Evolutionary conservation across 2,888 invertebrate genomes (phyloP), one percentile per base, ranked within the genome.

Genomic region (Sipha maydis): DNA sequence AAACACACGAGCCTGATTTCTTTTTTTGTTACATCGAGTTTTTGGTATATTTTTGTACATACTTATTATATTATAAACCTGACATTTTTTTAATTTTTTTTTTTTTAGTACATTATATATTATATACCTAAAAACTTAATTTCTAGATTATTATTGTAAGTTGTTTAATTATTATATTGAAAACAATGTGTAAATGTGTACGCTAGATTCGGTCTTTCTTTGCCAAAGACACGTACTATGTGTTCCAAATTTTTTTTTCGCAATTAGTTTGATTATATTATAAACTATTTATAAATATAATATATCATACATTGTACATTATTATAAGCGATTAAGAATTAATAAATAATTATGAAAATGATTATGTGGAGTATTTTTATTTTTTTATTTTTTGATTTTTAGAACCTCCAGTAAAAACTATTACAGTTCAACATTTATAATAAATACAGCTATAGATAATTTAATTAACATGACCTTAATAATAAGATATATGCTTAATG

Each of bases 251-350:
- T 76, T 75, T 84, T 75, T 85, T 86, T 75, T 61, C 28, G 25
- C 86, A 38, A 86, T 54, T 86, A 86, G 86, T 86, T 86, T 79
- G 31, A 79, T 67, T 56, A 79, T 56, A 86, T 31, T 75, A 38
- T 85, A 75, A 73, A 84, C 28, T 83, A 75, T 75, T 75, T 83
- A 73, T 56, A 77, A 54, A 76, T 85, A 77, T 79, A 85, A 83
- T 75, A 38, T 75, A 69, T 48, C 28, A 69, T 80, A 84, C 48
- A 84, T 76, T 84, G 84, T 84, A 84, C 75, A 84, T 76, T 83
- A 83, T 71, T 83, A 83, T 48, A 48, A 48, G 48, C 34, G 54
- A 34, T 73, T 83, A 83, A 83, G 73, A 73, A 54, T 73, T 56
- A 83, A 83, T 83, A 84, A 84, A 84, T 61, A 84, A 84, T 61